phyloP scores from a whole-genome alignment of 35 echinoderm and acorn worm genomes.

The Hemicentrotus pulcherrimus region DNA sequence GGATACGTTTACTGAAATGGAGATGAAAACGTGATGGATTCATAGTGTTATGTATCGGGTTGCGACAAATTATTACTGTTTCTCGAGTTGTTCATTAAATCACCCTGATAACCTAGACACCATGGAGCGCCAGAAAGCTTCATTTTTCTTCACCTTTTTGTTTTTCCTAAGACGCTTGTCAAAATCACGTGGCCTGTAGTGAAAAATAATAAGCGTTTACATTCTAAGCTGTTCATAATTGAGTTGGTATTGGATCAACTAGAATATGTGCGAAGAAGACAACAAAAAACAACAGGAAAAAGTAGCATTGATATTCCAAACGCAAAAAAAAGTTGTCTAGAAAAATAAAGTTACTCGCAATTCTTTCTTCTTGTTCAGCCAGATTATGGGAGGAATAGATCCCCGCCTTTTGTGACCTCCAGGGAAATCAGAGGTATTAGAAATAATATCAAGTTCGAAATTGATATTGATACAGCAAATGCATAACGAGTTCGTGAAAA shows the following conservation, averaged over 20 bases:
- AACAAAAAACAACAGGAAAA: background rate
- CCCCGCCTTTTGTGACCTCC: background rate
- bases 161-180: background rate
- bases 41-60: background rate
- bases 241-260: background rate
- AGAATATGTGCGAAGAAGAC: background rate
- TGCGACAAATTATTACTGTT: background rate
- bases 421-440: background rate
- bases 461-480: constrained; percentile 19
- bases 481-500: background rate
- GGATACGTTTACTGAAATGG: background rate
- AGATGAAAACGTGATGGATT: constrained; percentile 7
- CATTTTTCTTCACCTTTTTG: background rate
- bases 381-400: background rate
- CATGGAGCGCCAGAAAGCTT: background rate
- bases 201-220: background rate
- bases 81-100: background rate
- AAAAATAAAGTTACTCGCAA: background rate
- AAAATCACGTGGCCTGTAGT: background rate
- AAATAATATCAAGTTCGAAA: background rate
- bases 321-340: background rate
- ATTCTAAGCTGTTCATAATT: background rate
- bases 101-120: background rate
- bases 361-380: background rate
- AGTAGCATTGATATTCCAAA: background rate